A percentile compares a stretch with the other conserved stretches of the same genome.
Conservation (phyloP, 1,140 invertebrate genomes). For the Catajapyx aquilonaris region DNA sequence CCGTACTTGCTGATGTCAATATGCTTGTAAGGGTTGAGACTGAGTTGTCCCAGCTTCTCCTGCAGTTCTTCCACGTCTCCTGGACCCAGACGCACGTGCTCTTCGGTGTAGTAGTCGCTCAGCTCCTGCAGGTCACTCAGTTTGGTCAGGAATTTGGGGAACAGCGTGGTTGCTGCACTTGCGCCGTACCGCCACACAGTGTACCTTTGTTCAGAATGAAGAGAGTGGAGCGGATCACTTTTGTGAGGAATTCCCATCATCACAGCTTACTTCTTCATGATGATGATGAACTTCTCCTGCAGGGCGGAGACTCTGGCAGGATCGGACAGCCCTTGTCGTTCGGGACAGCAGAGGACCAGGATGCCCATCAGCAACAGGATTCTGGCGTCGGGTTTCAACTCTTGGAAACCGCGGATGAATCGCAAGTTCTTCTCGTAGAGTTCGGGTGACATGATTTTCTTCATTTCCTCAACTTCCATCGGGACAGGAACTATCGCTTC, state of each 20-base stretch:
- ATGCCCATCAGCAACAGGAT: conserved; percentile 26
- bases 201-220: no score
- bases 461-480: conserved; percentile 14
- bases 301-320: no score
- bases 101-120: conserved; percentile 28
- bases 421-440: conserved; percentile 28
- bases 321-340: conserved; percentile 23
- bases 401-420: conserved; percentile 20
- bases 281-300: no score
- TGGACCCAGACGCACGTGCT: conserved; percentile 19
- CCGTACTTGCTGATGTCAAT: no score
- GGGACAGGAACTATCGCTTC: background rate
- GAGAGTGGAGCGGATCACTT: no score
- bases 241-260: no score
- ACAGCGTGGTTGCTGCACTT: no score
- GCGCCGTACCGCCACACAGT: no score
- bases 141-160: conserved; percentile 10
- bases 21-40: conserved; percentile 16
- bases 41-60: conserved; percentile 14
- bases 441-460: conserved; percentile 15
- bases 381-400: conserved; percentile 25
- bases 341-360: conserved; percentile 25
- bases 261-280: no score
- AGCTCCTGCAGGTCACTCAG: conserved; percentile 26
- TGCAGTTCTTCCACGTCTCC: conserved; percentile 15